Base-by-base conservation (phyloP, 2,113 vertebrate species). In the Ibidorhyncha struthersii region DNA sequence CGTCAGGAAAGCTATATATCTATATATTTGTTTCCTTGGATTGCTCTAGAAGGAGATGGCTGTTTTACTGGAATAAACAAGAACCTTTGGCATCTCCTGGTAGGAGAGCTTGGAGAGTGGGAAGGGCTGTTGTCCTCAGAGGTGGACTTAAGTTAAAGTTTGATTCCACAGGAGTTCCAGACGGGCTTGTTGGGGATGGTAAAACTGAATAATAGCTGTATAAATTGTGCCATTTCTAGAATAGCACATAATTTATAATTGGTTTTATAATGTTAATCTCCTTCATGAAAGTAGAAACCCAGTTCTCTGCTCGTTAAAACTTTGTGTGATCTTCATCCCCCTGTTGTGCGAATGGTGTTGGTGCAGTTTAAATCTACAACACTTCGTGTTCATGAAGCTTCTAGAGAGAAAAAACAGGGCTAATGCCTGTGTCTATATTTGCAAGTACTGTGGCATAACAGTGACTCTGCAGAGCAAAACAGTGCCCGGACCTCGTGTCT, bases 401-500 rank as follows among this genome's bases (percentile, higher is more conserved):
- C 50, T 80, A 58, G 43, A 72, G 26, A 15, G 30, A 27, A 55
- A 41, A 27, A 12, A 8, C 0, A 0, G 15, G 36, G 30, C 12
- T 80, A 76, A 56, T 0, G 3, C 49, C 47, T 41, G 18, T 40
- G 41, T 78, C 36, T 76, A 0, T 36, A 12, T 40, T 10, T 52
- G 27, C n/a, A 50, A 6, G 16, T 25, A 27, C 45, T 58, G 30
- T 17, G 22, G 69, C 29, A 8, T 8, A 34, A 61, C 26, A 36
- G 45, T 29, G 61, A n/a, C 27, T 59, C 15, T 30, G 34, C 53
- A 41, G 77, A 29, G 29, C 4, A 1, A 23, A 63, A 4, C 0
- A 3, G 65, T 30, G 40, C 56, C 0, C 0, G 38, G 58, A 22
- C 26, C 36, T 86, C 34, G 0, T 1, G 32, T 32, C 23, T 30